Base-by-base conservation (phyloP, 2,797 vertebrate species). In the Trematomus bernacchii region DNA sequence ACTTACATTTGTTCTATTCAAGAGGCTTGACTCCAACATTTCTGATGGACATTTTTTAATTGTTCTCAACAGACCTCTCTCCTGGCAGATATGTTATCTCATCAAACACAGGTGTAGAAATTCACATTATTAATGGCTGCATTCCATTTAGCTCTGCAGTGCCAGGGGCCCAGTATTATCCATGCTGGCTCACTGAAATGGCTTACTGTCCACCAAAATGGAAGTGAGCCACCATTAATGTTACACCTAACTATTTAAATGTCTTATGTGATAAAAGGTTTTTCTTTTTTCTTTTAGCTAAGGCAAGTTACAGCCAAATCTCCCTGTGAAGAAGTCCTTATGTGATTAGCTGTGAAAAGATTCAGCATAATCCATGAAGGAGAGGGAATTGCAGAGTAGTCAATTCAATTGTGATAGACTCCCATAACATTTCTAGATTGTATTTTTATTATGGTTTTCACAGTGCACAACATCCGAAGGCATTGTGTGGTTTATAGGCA, bases 351-450 rank as follows among this genome's bases (percentile, higher is more conserved):
- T 68, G 67, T 53, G 71, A 60, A 72, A 3, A 75, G 67, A 66
- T 69, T 65, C 66, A 80, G 78, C 76, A 63, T 19, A 54, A 62
- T 16, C 57, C 61, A 76, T 30, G 68, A 65, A 68, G 68, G 47
- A 83, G 50, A 66, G 66, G 86, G 85, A 79, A 87, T 76, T 77
- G 47, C 4, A 11, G 21, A 1, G 75, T 65, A 58, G 61, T 82
- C 69, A 76, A 62, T 85, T 83, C 60, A 70, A 55, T 71, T 82
- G 74, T 87, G 77, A 82, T 71, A 57, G 70, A 86, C 85, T 80
- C 73, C 83, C 60, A 77, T 87, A 79, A 88, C 89, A 92, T 85
- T 59, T 77, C 69, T 70, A 84, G 71, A 91, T 91, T 88, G 76
- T 65, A 63, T 88, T 92, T 91, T 85, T 86, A 90, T 83, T 87